Evolutionary conservation across 2,113 vertebrate genomes (phyloP), one percentile per base, ranked within the genome.

Genomic region (Hepsetus odoe): DNA sequence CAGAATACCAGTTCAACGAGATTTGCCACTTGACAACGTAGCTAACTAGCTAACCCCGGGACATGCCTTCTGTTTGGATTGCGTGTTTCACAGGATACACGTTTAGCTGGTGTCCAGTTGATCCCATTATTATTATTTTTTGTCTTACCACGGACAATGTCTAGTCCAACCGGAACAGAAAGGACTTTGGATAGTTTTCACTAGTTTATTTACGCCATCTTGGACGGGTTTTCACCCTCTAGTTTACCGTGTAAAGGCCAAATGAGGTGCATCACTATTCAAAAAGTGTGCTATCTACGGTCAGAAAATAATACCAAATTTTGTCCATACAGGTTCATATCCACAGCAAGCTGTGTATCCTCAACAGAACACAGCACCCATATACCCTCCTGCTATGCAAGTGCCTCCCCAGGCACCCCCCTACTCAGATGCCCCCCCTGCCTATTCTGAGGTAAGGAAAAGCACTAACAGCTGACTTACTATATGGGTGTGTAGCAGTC

Each of bases 351-450:
- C 93, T 69, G 92, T 95, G 87, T 96, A 98, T 84, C 94, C 95
- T 84, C 95, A 94, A 86, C 89, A 94, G 88, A 93, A 90, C 89
- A 87, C 88, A 82, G 91, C 92, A n/a, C 90, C 94, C n/a, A 94
- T 96, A 64, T 98, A 96, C 85, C 95, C 95, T 2, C 94, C 93
- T 90, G 85, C 93, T 38, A 89, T 97, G 94, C 94, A 95, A 87
- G 94, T 96, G 78, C 91, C 90, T 84, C 92, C 94, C 81, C 96
- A 96, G 92, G 95, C 95, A 76, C 96, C 96, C 38, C 94, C 95
- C 32, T 98, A 97, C 86, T 94, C 95, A 0, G 96, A 97, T 26
- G 94, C 96, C 4, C 93, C 97, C 72, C 96, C 97, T 61, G 95
- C 96, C 35, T 98, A 97, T 81, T 97, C 96, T 80, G 96, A 98